These are phyloP conservation scores for Channa maculata DNA, from an alignment of 2,113 vertebrate genomes.

Conservation along the genomic window DNA sequence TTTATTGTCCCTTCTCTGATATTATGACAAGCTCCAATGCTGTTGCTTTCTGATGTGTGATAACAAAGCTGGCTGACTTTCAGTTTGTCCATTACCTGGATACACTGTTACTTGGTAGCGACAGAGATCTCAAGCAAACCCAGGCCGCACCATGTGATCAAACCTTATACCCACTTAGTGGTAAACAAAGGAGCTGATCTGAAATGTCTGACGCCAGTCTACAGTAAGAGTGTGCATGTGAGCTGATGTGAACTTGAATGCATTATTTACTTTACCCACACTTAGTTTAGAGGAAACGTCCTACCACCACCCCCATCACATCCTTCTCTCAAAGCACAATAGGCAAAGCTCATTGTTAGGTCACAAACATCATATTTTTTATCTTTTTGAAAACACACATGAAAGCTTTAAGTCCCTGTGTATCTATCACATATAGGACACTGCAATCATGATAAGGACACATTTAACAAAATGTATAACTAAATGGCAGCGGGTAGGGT, in stretches of 20 bases:
- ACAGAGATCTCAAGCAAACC: conserved; percentile 23
- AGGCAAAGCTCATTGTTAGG: conserved; percentile 28
- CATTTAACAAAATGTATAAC: conserved; percentile 9
- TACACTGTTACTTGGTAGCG: conserved; percentile 49
- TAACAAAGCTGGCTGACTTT: conserved; percentile 42
- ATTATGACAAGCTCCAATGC: conserved; percentile 12
- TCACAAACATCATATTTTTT: conserved; percentile 15
- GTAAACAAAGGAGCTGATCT: conserved; percentile 50
- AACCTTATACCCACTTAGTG: conserved; percentile 28
- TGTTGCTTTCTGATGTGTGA: conserved; percentile 24
- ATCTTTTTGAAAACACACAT: conserved; percentile 34
- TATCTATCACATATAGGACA: conserved; percentile 27
- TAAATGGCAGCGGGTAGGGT: not conserved
- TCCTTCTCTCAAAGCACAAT: conserved; percentile 48
- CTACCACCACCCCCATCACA: conserved; percentile 53
- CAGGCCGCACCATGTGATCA: conserved; percentile 19
- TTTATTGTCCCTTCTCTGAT: conserved; percentile 25
- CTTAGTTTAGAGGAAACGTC: conserved; percentile 45
- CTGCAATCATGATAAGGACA: conserved; percentile 21
- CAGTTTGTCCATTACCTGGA: conserved; percentile 59
- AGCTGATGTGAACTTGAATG: conserved; percentile 30
- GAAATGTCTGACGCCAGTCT: conserved; percentile 31
- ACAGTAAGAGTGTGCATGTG: conserved; percentile 15
- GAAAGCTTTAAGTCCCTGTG: conserved; percentile 14
- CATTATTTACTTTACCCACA: conserved; percentile 61